phyloP scores from a whole-genome alignment of 2,797 vertebrate genomes.

The Periparus ater region DNA sequence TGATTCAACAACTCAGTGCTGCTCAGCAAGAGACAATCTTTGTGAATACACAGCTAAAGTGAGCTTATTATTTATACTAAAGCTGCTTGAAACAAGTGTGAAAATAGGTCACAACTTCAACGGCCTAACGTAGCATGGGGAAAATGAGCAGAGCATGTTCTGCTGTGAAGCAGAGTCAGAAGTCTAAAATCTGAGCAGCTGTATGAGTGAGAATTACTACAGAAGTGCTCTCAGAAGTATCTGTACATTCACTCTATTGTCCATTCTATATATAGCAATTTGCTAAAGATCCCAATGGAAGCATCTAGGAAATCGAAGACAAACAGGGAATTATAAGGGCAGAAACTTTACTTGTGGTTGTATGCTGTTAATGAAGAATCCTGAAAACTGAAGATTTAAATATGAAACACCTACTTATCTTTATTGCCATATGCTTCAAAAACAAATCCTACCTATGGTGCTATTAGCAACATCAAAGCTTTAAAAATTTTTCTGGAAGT shows the following conservation, averaged over 20 bases:
- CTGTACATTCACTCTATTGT: not conserved
- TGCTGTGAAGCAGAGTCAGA: not conserved
- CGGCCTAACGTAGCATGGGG: not conserved
- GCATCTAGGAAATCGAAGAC: not conserved
- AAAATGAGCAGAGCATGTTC: not conserved
- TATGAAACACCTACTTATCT: slow-evolving; percentile 14
- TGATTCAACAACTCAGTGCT: not conserved
- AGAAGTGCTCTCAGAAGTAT: not conserved
- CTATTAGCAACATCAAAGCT: slow-evolving; percentile 39
- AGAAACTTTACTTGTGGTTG: not conserved
- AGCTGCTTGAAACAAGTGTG: not conserved
- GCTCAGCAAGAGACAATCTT: not conserved
- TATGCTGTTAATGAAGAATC: not conserved
- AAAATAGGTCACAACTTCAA: not conserved
- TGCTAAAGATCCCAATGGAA: not conserved
- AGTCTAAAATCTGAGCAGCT: not conserved
- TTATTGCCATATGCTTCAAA: slow-evolving; percentile 11
- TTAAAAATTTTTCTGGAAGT: slow-evolving; percentile 27
- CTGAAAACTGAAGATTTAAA: slow-evolving; percentile 3
- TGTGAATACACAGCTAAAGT: not conserved
- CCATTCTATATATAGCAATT: not conserved
- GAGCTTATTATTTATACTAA: not conserved
- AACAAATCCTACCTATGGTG: slow-evolving; percentile 31
- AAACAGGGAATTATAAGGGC: not conserved
- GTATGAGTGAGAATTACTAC: not conserved